A percentile compares a stretch with the other conserved stretches of the same genome.
Evolutionary conservation across 1,140 invertebrate species (phyloP).

Genomic region (Psix sp.): DNA sequence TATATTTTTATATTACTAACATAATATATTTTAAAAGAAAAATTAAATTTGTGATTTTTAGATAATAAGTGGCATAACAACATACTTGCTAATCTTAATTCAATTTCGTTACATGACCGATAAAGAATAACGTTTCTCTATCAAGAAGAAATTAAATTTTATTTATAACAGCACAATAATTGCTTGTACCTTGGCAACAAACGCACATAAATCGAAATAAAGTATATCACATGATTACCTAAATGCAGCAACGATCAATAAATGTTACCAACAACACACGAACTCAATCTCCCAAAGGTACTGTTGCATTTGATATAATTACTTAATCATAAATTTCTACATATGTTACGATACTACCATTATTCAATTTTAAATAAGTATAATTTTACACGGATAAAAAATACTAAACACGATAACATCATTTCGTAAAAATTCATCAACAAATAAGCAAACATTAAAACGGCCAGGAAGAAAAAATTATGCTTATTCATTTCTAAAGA

Average conservation of each 20-base stretch:
- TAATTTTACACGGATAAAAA: too few species aligned
- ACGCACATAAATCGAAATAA: slow-evolving; percentile 14
- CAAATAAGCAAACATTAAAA: too few species aligned
- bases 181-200: slow-evolving; percentile 14
- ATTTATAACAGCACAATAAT: slow-evolving; percentile 5
- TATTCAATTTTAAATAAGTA: too few species aligned
- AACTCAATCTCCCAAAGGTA: slow-evolving; percentile 11
- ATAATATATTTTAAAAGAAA: background rate
- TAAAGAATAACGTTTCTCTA: background rate
- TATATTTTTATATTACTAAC: slow-evolving; percentile 2
- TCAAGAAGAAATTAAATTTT: background rate
- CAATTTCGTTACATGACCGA: slow-evolving; percentile 22
- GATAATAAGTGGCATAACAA: slow-evolving; percentile 8
- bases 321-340: slow-evolving; percentile 14
- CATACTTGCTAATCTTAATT: slow-evolving; percentile 12
- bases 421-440: too few species aligned
- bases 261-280: slow-evolving; percentile 17
- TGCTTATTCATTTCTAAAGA: too few species aligned
- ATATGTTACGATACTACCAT: slow-evolving; percentile 7
- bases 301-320: slow-evolving; percentile 27
- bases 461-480: too few species aligned
- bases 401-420: too few species aligned
- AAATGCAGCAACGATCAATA: slow-evolving; percentile 26
- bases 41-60: background rate
- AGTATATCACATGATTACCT: slow-evolving; percentile 20